Percentiles rank a stretch among this genome's conserved stretches.
These are phyloP conservation scores for Ophion slaviceki DNA, from an alignment of 2,888 invertebrate genomes.

Conservation along the genomic window DNA sequence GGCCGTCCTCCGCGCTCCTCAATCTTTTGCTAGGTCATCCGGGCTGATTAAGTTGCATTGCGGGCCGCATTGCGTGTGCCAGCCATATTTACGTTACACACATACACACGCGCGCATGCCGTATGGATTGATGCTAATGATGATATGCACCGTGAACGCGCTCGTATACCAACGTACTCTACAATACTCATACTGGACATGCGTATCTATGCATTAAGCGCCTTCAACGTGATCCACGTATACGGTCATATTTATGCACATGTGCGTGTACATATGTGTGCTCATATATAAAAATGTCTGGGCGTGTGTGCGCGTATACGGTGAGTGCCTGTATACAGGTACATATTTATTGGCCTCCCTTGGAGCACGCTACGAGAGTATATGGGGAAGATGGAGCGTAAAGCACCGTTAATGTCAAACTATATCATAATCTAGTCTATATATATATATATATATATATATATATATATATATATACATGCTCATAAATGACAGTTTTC, in stretches of 20 bases:
- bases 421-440: conserved; percentile 26
- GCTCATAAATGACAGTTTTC: conserved; percentile 25
- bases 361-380: conserved; percentile 2
- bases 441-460: not conserved
- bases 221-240: too few relatives aligned
- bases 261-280: too few relatives aligned
- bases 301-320: too few relatives aligned
- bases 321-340: too few relatives aligned
- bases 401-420: conserved; percentile 56
- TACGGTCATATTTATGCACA: too few relatives aligned
- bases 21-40: conserved; percentile 65
- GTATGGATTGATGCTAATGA: conserved; percentile 65
- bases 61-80: conserved; percentile 58
- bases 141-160: conserved; percentile 62
- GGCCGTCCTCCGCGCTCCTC: conserved; percentile 8
- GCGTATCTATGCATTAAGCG: not conserved
- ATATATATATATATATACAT: too few relatives aligned
- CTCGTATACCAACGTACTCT: conserved; percentile 7
- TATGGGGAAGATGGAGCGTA: conserved; percentile 20
- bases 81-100: conserved; percentile 60
- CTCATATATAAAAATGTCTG: too few relatives aligned
- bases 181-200: conserved; percentile 6
- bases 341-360: not conserved
- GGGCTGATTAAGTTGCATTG: conserved; percentile 65
- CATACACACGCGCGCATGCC: not conserved